These are phyloP conservation scores for Sparidentex hasta DNA, from an alignment of 2,797 vertebrate species.

Conservation along the genomic window DNA sequence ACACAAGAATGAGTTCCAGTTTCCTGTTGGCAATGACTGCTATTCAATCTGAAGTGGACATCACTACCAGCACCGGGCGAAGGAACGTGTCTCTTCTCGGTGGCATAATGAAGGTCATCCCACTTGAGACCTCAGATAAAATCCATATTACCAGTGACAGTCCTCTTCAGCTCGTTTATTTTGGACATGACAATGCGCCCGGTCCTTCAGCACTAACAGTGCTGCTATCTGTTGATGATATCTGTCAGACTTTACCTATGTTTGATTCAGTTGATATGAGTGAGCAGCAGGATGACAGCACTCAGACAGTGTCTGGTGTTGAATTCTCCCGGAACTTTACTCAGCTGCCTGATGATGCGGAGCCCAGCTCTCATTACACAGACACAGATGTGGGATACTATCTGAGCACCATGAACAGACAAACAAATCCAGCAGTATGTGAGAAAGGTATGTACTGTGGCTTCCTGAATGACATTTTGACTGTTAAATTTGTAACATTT, in stretches of 20 bases:
- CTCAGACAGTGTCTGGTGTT: not conserved
- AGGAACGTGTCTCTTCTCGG: constrained; percentile 22
- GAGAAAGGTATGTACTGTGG: constrained; percentile 14
- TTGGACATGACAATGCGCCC: constrained; percentile 9
- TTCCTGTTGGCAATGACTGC: constrained; percentile 49
- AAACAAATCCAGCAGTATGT: constrained; percentile 31
- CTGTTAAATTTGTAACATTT: not conserved
- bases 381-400: constrained; percentile 24
- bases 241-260: constrained; percentile 29
- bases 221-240: constrained; percentile 49
- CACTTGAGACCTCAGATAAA: constrained; percentile 44
- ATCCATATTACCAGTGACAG: constrained; percentile 33
- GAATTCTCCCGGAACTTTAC: constrained; percentile 3
- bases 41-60: constrained; percentile 27
- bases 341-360: not conserved
- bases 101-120: constrained; percentile 42
- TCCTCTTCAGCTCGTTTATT: constrained; percentile 54
- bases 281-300: constrained; percentile 8
- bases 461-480: not conserved
- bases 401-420: constrained; percentile 39
- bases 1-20: constrained; percentile 38
- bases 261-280: constrained; percentile 40
- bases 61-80: constrained; percentile 8
- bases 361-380: not conserved
- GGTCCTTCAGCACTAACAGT: constrained; percentile 28